Conservation (phyloP, 2,797 vertebrate genomes). For the Helostoma temminkii region DNA sequence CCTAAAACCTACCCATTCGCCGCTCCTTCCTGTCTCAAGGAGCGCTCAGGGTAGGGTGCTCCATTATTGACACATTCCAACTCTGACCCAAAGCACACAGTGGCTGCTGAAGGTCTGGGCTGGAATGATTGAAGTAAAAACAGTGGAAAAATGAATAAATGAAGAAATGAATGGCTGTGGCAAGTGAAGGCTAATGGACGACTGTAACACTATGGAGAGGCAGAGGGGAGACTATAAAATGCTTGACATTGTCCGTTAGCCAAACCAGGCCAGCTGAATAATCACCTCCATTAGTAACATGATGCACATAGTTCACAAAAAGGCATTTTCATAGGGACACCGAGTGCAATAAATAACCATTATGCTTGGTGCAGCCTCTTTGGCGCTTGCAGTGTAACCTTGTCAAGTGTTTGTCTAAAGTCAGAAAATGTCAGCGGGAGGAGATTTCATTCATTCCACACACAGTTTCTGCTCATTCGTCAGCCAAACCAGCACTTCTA, state of each 20-base stretch:
- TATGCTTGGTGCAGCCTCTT: conserved; percentile 33
- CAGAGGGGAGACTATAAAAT: conserved; percentile 61
- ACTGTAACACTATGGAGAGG: conserved; percentile 27
- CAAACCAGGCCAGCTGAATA: conserved; percentile 78
- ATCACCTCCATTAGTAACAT: conserved; percentile 63
- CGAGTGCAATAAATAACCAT: conserved; percentile 71
- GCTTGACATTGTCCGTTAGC: conserved; percentile 54
- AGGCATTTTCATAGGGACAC: conserved; percentile 54
- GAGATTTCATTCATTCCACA: conserved; percentile 72
- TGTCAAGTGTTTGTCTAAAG: conserved; percentile 64
- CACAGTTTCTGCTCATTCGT: conserved; percentile 61
- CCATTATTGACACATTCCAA: conserved; percentile 60
- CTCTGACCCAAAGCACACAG: conserved; percentile 59
- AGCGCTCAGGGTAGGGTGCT: conserved; percentile 43
- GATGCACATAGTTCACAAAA: conserved; percentile 67
- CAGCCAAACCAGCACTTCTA: conserved; percentile 76
- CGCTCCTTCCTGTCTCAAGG: conserved; percentile 45
- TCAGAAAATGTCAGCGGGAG: conserved; percentile 57
- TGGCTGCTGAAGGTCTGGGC: conserved; percentile 36
- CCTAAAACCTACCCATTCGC: conserved; percentile 41
- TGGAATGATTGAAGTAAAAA: conserved; percentile 39
- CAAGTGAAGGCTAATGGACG: conserved; percentile 34
- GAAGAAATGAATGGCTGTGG: conserved; percentile 42
- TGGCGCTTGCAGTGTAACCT: conserved; percentile 48
- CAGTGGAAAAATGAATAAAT: conserved; percentile 56